Evolutionary conservation across 2,113 vertebrate genomes (phyloP), one percentile per base, ranked within the genome.

Genomic region (Vulpes ferrilata): DNA sequence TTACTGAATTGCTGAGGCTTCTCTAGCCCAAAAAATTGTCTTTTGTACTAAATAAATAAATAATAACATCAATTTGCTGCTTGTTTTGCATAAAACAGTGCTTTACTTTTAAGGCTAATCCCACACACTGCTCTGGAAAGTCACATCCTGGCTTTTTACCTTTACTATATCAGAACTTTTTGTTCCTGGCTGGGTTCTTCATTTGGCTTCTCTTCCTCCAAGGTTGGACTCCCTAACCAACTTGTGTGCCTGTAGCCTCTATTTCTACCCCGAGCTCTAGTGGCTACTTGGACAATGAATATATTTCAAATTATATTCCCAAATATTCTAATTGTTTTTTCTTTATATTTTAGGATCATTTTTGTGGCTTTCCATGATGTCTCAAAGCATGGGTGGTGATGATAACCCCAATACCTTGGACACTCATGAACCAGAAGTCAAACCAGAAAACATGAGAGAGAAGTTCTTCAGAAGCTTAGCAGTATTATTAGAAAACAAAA

Each of bases 361-460:
- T 80, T 81, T 92, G 62, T 94, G 96, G 94, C 92, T 97, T 89
- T 96, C 96, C 53, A 86, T 96, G 96, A 81, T 95, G 92, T 94
- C 96, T 85, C 88, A 85, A 74, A 85, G 48, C 30, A 53, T 88
- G 79, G n/a, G 32, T n/a, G 73, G 32, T n/a, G 79, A 74, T 64
- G 88, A 92, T 82, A 62, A 96, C 32, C 19, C 88, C 25, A 81
- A 43, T 92, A 86, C 22, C 59, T 94, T 95, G 67, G 83, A 94
- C 85, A 59, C 62, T 67, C 74, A 85, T 74, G 93, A 92, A 89
- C 22, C 53, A 89, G 83, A 96, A 92, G 94, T 57, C 32, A 51
- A 97, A 51, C 84, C 78, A 94, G 84, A 92, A 94, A 85, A 62
- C 79, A 94, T 92, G 97, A 95, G 88, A 82, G 71, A 96, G 85